phyloP scores from a whole-genome alignment of 2,113 vertebrate genomes.

The Thryonomys swinderianus region DNA sequence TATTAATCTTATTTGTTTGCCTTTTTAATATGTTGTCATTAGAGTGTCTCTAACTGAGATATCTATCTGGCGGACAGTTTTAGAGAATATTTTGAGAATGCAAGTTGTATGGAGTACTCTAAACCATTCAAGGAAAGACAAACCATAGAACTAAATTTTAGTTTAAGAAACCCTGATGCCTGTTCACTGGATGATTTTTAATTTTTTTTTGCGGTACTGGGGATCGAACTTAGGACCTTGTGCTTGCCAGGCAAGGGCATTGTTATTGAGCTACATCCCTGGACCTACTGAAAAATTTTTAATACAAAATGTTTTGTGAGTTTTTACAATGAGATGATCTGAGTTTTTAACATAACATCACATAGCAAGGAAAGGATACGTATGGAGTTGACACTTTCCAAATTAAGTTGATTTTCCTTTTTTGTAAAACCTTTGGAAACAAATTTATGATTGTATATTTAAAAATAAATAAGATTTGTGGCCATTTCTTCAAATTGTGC shows the following conservation, averaged over 20 bases:
- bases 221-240: no score
- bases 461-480: background rate
- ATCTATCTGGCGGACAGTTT: slow-evolving; percentile 78
- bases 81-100: slow-evolving; percentile 46
- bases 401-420: background rate
- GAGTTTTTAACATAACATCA: slow-evolving; percentile 2
- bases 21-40: slow-evolving; percentile 60
- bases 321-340: slow-evolving; percentile 2
- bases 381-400: background rate
- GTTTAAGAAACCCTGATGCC: slow-evolving; percentile 38
- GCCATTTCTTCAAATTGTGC: background rate
- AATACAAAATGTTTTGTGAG: background rate
- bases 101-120: slow-evolving; percentile 63
- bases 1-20: slow-evolving; percentile 69
- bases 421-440: slow-evolving; percentile 29
- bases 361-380: background rate
- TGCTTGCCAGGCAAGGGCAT: no score
- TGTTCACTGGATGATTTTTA: background rate
- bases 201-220: no score
- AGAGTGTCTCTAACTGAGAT: slow-evolving; percentile 74
- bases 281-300: no score
- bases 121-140: slow-evolving; percentile 52
- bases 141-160: slow-evolving; percentile 48
- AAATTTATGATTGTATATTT: background rate
- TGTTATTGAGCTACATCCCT: no score